Evolutionary conservation across 2,797 vertebrate species (phyloP), one percentile per base, ranked within the genome.

Genomic region (Myripristis murdjan): DNA sequence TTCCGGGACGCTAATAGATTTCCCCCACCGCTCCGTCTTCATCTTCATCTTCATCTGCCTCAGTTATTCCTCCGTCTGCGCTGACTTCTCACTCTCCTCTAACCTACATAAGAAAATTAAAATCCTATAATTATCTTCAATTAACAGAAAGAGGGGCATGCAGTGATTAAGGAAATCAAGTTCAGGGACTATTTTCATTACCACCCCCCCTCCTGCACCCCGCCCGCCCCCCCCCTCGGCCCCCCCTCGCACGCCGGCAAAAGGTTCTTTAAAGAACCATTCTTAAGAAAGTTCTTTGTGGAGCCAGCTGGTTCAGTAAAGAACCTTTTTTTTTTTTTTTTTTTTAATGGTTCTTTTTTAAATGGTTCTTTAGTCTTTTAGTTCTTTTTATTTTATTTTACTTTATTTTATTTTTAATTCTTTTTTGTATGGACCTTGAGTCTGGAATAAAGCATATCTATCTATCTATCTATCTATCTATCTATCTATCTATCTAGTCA

Each of bases 111-210:
- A 81, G 88, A 71, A 95, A 95, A 95, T 95, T 94, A 94, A 95
- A 95, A 92, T 92, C 92, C 95, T 95, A 95, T 95, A 94, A 95
- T 95, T 95, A 95, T 94, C 94, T 92, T 89, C 92, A 94, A 94
- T 94, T 95, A 95, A 95, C 88, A 76, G 87, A 93, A 94, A 92
- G 89, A 91, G 87, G 93, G 92, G 90, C 91, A 92, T 93, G 87
- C 92, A 94, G 93, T 95, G 93, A 95, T 95, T 95, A 95, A 95
- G 88, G 87, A 92, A 94, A 94, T 94, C 91, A 91, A 90, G 91
- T 92, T 85, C 91, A 92, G 92, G 83, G 90, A 93, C 91, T 90
- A 80, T 93, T 94, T 95, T 92, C 90, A 94, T 95, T 93, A 93
- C 86, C 90, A 22, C 5, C 56, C 74, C 74, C 77, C 3, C 55